Evolutionary conservation across 2,113 vertebrate species (phyloP).

Genomic region (Hyperopisus bebe): DNA sequence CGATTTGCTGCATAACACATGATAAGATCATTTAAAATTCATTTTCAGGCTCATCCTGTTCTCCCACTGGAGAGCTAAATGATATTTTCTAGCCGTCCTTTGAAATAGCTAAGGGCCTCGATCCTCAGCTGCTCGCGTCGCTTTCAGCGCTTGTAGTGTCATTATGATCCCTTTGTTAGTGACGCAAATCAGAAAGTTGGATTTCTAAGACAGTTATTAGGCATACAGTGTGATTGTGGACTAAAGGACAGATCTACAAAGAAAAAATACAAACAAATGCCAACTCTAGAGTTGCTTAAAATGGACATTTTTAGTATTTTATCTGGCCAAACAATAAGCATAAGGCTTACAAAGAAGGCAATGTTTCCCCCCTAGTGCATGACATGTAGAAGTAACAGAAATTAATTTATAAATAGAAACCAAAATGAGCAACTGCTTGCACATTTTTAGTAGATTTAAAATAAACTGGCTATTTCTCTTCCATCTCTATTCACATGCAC

Average conservation of each 20-base stretch:
- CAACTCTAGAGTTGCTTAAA: background rate
- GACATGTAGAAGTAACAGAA: background rate
- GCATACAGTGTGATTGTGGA: background rate
- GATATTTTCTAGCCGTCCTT: background rate
- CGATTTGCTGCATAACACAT: background rate
- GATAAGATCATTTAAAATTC: background rate
- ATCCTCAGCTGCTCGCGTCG: background rate
- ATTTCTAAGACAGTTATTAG: background rate
- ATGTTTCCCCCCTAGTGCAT: background rate
- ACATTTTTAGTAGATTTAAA: background rate
- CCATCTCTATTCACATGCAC: background rate
- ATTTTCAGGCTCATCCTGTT: background rate
- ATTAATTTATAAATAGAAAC: background rate
- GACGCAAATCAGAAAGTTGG: background rate
- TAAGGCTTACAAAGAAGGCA: background rate
- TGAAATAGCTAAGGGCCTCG: background rate
- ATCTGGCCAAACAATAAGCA: background rate
- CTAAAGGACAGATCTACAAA: background rate
- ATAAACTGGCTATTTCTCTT: background rate
- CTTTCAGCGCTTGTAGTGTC: background rate
- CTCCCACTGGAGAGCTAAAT: background rate
- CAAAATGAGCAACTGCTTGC: background rate
- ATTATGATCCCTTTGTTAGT: background rate
- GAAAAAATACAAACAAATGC: background rate
- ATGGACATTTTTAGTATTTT: background rate